Conservation (phyloP, 2,888 invertebrate species). For the Idaea aversata region DNA sequence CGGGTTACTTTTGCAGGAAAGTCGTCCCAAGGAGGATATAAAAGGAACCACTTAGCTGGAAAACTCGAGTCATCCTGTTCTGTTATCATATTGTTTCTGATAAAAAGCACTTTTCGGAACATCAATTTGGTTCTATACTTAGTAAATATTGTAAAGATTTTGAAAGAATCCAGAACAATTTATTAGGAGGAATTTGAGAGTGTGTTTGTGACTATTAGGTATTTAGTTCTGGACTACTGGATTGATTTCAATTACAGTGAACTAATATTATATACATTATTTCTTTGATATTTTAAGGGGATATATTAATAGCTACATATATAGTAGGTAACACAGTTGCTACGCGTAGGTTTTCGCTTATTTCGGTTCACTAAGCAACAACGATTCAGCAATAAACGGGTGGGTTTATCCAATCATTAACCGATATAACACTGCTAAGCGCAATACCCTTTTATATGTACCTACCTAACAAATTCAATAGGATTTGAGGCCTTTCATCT, state of each 20-base stretch:
- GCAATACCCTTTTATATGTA: not conserved
- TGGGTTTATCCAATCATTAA: not conserved
- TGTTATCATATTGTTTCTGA: not conserved
- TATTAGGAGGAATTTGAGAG: too few relatives aligned
- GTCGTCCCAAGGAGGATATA: not conserved
- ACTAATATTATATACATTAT: too few relatives aligned
- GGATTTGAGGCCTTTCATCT: not conserved
- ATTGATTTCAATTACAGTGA: too few relatives aligned
- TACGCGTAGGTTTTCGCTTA: not conserved
- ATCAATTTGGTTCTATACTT: too few relatives aligned
- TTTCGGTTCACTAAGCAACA: not conserved
- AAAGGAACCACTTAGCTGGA: not conserved
- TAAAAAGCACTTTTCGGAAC: not conserved
- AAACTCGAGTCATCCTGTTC: not conserved
- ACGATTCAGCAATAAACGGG: not conserved
- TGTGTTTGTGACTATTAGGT: too few relatives aligned
- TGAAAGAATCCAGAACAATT: too few relatives aligned
- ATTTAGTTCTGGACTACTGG: too few relatives aligned
- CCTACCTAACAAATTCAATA: not conserved
- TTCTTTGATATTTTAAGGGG: too few relatives aligned
- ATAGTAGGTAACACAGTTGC: too few relatives aligned
- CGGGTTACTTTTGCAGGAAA: not conserved
- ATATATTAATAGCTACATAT: too few relatives aligned
- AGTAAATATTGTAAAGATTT: too few relatives aligned
- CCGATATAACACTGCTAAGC: not conserved